Evolutionary conservation across 2,888 invertebrate species (phyloP), one percentile per base, ranked within the genome.

Genomic region (Aricia artaxerxes): DNA sequence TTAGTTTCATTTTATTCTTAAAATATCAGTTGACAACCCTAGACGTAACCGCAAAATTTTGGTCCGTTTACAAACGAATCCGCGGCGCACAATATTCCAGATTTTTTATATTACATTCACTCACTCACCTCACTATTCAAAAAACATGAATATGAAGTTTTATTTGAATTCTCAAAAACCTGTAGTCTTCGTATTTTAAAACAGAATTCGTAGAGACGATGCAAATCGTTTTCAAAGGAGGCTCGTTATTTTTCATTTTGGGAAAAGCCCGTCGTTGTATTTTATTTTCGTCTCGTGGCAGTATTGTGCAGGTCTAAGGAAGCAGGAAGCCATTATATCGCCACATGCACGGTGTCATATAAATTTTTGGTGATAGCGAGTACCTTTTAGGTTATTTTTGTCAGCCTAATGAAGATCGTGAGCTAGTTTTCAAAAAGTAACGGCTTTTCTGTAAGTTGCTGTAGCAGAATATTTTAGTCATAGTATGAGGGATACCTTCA

Each of bases 281-380:
- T 90, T 87, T 87, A 88, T 90, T 91, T 92, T 89, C 87, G 88
- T 89, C 87, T 87, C 86, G 87, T 85, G 86, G 85, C 82, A 82
- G 87, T 86, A 91, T 92, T 92, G 91, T 90, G 89, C 81, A 83
- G 85, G 87, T 85, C 86, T 82, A 85, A 91, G 92, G 91, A 91
- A 92, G 87, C 92, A 87, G 93, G 93, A 93, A 93, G 87, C 92
- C 93, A 92, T 93, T 92, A 92, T 86, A 86, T 88, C 87, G 86
- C 87, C 90, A 88, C 89, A 88, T 90, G 91, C 89, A 87, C 85
- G 84, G 85, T 89, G 89, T 88, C 88, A 87, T 85, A 86, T 86
- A 87, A 87, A 87, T 88, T 90, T 78, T 91, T 82, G 90, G 90
- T 85, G 87, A 87, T 88, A 87, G 79, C 79, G 24, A 57, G 57